Conservation (phyloP, 2,888 invertebrate species). For the Dryocosmus kuriphilus region DNA sequence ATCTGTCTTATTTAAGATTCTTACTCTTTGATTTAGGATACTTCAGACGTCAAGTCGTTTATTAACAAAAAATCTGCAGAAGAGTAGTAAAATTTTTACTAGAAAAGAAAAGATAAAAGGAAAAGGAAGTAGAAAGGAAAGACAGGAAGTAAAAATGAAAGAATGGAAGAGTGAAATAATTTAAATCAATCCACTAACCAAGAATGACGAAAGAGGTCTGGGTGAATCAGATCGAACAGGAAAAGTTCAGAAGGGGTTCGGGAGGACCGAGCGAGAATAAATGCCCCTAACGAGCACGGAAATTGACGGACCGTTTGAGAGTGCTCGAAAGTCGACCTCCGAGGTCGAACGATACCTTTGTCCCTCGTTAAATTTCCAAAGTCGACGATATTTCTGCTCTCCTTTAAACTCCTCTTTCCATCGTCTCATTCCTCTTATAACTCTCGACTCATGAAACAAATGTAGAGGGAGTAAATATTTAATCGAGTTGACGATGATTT, state of each 20-base stretch:
- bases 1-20: neutral
- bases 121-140: conserved; percentile 24
- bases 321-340: conserved; percentile 60
- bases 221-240: conserved; percentile 18
- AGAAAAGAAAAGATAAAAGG: conserved; percentile 17
- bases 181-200: conserved; percentile 65
- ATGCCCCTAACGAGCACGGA: conserved; percentile 71
- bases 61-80: neutral
- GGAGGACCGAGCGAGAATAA: conserved; percentile 63
- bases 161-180: conserved; percentile 57
- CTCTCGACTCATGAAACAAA: conserved; percentile 37
- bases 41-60: neutral
- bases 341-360: conserved; percentile 62
- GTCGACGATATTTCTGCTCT: conserved; percentile 58
- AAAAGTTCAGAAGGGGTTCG: conserved; percentile 30
- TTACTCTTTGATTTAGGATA: neutral
- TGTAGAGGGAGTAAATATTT: conserved; percentile 16
- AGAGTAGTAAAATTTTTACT: conserved; percentile 1
- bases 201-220: conserved; percentile 43
- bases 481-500: conserved; percentile 51
- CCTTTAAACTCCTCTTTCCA: conserved; percentile 11
- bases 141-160: conserved; percentile 44
- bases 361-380: conserved; percentile 65
- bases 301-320: conserved; percentile 66
- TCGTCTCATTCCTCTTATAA: conserved; percentile 31